Conservation (phyloP, 2,113 vertebrate genomes). For the Clupea harengus region DNA sequence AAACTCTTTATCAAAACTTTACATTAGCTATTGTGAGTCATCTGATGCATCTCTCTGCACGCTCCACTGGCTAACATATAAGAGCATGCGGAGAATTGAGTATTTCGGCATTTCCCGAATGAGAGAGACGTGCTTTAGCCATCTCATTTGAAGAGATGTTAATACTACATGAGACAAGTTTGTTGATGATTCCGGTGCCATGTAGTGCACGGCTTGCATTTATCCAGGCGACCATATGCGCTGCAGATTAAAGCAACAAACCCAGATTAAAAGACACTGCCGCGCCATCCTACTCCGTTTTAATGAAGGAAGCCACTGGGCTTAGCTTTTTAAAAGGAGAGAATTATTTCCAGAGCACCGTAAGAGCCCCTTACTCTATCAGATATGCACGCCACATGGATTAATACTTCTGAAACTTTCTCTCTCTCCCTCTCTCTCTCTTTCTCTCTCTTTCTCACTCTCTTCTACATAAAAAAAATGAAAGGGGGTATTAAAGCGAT, state of each 20-base stretch:
- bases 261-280: slow-evolving; percentile 61
- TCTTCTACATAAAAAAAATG: neutral
- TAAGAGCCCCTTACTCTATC: slow-evolving; percentile 34
- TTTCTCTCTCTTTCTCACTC: slow-evolving; percentile 14
- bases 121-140: neutral
- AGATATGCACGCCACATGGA: slow-evolving; percentile 36
- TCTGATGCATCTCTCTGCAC: neutral
- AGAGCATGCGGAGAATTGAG: neutral
- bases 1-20: neutral
- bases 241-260: slow-evolving; percentile 60
- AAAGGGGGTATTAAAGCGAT: slow-evolving; percentile 37
- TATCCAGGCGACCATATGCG: slow-evolving; percentile 63
- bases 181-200: slow-evolving; percentile 43
- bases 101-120: neutral
- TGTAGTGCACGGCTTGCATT: slow-evolving; percentile 45
- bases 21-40: neutral
- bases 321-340: slow-evolving; percentile 49
- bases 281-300: slow-evolving; percentile 28
- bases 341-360: slow-evolving; percentile 29
- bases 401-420: slow-evolving; percentile 35
- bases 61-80: neutral
- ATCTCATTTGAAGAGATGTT: neutral
- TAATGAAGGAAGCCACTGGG: slow-evolving; percentile 52
- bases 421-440: neutral
- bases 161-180: slow-evolving; percentile 35